Base-by-base conservation (phyloP, 2,113 vertebrate species). In the Indicator indicator region DNA sequence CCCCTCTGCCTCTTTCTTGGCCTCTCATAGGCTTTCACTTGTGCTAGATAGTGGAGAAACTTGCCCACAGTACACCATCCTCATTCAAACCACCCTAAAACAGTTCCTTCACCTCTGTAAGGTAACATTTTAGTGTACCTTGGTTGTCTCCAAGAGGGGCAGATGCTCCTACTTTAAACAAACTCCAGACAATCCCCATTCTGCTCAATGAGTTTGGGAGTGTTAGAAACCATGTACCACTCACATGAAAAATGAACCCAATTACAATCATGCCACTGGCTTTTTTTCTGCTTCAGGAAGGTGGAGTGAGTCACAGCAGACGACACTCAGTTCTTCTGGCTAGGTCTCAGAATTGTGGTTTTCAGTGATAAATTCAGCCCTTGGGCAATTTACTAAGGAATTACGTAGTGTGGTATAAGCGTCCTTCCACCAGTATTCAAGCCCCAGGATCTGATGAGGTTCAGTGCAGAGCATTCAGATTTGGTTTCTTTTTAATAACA, bases 401-500 rank as follows among this genome's bases (percentile, higher is more conserved):
- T 68, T 89, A 80, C 64, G 21, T 20, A 7, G 69, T 84, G 65
- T 71, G 81, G 62, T 77, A 67, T 44, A 93, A 56, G 38, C 26
- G 0, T 90, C 82, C 84, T 90, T 94, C 89, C 92, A 94, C 84
- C 76, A 80, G 30, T 46, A 87, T 85, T 84, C 83, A 92, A 86
- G 68, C 72, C 93, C 73, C 88, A 79, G 78, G 88, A 96, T 83
- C 78, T 86, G 88, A 89, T 77, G 90, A 96, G 87, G 87, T 94
- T 96, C 92, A 95, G 79, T 21, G 73, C 90, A 83, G 81, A 93
- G 63, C 59, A 76, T 87, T 90, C 87, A 87, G 75, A 87, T 89
- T 97, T 88, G 78, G 81, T 92, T 95, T 88, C 90, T 93, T 93
- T 94, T 92, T 94, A 97, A 96, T 95, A 96, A 95, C 81, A 83